These are phyloP conservation scores for Phortica variegata DNA, from an alignment of 1,140 invertebrate species.

Conservation along the genomic window DNA sequence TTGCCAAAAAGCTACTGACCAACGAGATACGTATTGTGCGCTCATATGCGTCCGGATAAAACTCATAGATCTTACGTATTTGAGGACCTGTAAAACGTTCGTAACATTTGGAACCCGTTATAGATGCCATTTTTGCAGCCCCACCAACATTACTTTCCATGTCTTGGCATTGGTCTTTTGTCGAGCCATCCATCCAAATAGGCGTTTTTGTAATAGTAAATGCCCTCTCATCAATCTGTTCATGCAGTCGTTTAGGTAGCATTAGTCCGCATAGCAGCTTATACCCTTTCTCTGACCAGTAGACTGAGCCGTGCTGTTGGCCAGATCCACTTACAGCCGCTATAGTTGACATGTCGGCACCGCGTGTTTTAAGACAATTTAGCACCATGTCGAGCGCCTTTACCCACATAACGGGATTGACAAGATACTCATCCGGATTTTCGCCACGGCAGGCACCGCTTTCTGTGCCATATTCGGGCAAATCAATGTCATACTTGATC, in stretches of 20 bases:
- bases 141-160: conserved; percentile 80
- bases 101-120: conserved; percentile 89
- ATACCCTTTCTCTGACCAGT: conserved; percentile 79
- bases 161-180: conserved; percentile 70
- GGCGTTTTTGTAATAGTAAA: conserved; percentile 82
- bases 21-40: conserved; percentile 87
- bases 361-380: conserved; percentile 74
- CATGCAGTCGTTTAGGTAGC: conserved; percentile 73
- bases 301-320: conserved; percentile 96
- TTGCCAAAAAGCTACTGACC: conserved; percentile 87
- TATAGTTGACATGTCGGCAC: conserved; percentile 79
- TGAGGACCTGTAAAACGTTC: conserved; percentile 90
- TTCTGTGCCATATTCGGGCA: conserved; percentile 25
- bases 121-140: conserved; percentile 71
- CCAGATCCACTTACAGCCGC: conserved; percentile 81
- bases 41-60: conserved; percentile 70
- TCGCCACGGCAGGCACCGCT: not conserved
- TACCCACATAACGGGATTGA: conserved; percentile 89
- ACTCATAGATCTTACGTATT: conserved; percentile 82
- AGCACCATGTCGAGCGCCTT: conserved; percentile 90
- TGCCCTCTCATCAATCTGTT: conserved; percentile 70
- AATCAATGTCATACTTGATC: conserved; percentile 25
- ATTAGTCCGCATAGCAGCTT: conserved; percentile 68
- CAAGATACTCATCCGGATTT: conserved; percentile 47
- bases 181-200: conserved; percentile 93